These are phyloP conservation scores for Drosophila kikkawai DNA, from an alignment of 1,140 invertebrate species.

Conservation along the genomic window DNA sequence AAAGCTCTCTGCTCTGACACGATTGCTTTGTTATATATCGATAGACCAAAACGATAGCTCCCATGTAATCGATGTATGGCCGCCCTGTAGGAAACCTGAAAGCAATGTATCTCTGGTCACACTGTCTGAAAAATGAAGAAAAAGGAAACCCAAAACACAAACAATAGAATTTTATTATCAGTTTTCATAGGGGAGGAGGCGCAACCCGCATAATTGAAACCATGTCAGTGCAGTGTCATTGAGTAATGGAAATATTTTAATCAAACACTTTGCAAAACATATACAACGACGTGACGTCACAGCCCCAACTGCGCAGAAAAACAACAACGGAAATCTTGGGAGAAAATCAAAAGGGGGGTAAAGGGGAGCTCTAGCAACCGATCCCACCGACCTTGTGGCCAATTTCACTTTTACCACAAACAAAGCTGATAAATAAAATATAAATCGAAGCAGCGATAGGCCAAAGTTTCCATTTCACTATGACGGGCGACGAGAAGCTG, in stretches of 20 bases:
- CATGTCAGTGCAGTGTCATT: slow-evolving; percentile 17
- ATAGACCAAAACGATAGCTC: not conserved
- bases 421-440: slow-evolving; percentile 8
- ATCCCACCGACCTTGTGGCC: slow-evolving; percentile 21
- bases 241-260: not conserved
- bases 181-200: not conserved
- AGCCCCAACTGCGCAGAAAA: slow-evolving; percentile 45
- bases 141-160: slow-evolving; percentile 16
- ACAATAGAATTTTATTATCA: slow-evolving; percentile 50
- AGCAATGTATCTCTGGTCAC: not conserved
- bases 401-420: slow-evolving; percentile 59
- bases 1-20: not conserved
- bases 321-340: slow-evolving; percentile 20
- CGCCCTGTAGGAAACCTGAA: not conserved
- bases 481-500: slow-evolving; percentile 86
- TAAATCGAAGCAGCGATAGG: slow-evolving; percentile 1
- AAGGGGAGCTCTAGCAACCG: not conserved
- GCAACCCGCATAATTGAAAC: slow-evolving; percentile 29
- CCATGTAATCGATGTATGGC: not conserved
- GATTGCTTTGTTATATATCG: not conserved
- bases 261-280: not conserved
- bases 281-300: slow-evolving; percentile 37
- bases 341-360: slow-evolving; percentile 2
- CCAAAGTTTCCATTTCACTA: slow-evolving; percentile 29
- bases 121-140: slow-evolving; percentile 6